Conservation (phyloP, 2,113 vertebrate genomes). For the Neomonachus schauinslandi region DNA sequence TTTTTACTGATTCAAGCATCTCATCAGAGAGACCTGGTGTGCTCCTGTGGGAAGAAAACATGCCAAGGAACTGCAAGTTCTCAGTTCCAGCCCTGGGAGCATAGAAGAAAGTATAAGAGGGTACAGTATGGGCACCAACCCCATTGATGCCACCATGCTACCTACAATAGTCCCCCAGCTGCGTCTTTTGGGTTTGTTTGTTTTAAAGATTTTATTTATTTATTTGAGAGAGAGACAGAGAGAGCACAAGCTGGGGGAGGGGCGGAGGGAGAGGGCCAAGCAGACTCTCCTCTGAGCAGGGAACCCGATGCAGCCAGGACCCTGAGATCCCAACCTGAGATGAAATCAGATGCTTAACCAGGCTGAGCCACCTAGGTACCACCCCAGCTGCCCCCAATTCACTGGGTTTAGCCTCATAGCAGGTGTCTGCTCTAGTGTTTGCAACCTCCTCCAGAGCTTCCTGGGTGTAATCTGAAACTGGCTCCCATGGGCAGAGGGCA, state of each 20-base stretch:
- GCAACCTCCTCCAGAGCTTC: neutral
- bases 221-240: no score
- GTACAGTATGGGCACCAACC: no score
- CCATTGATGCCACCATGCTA: accelerated
- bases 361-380: neutral
- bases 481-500: neutral
- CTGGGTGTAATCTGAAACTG: neutral
- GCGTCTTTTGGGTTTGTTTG: no score
- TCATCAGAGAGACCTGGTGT: neutral
- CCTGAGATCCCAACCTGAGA: no score
- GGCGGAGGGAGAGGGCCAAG: no score
- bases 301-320: no score
- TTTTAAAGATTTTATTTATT: no score
- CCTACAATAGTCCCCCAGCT: accelerated
- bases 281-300: no score
- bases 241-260: no score
- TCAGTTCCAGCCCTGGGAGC: neutral
- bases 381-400: accelerated
- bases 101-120: accelerated
- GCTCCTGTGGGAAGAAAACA: neutral
- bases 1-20: neutral
- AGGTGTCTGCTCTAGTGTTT: neutral
- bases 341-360: neutral
- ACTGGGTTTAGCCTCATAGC: neutral
- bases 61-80: neutral